phyloP scores from a whole-genome alignment of 1,140 invertebrate genomes.

The Zaprionus ghesquierei region DNA sequence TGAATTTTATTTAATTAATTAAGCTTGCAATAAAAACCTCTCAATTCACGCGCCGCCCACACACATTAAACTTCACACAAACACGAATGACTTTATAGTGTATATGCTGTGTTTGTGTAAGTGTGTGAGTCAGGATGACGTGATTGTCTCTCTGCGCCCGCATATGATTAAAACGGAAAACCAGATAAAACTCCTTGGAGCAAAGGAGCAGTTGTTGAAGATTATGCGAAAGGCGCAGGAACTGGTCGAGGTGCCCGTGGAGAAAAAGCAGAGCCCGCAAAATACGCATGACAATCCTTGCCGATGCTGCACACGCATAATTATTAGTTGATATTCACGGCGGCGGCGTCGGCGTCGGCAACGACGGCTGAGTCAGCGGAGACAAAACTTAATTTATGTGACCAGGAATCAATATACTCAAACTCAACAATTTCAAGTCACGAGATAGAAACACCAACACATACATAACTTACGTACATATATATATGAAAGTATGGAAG shows the following conservation, averaged over 20 bases:
- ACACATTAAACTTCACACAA: conserved; percentile 36
- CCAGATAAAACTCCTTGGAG: conserved; percentile 77
- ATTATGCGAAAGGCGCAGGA: conserved; percentile 41
- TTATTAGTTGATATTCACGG: conserved; percentile 70
- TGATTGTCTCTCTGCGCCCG: conserved; percentile 73
- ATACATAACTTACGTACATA: conserved; percentile 23
- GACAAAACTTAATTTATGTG: conserved; percentile 40
- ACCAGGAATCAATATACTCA: conserved; percentile 55
- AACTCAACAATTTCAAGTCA: conserved; percentile 53
- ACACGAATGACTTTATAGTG: conserved; percentile 41
- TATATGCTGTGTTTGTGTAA: conserved; percentile 13
- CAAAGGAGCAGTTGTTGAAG: conserved; percentile 66
- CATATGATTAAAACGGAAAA: conserved; percentile 81
- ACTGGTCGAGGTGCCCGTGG: not conserved
- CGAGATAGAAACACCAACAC: conserved; percentile 46
- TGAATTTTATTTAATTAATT: conserved; percentile 32
- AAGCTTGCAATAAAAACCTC: conserved; percentile 19
- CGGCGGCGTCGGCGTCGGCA: no score
- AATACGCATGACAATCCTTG: conserved; percentile 80
- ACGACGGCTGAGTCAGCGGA: not conserved
- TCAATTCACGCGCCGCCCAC: conserved; percentile 31
- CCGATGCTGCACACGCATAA: conserved; percentile 63
- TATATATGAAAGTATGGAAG: conserved; percentile 9
- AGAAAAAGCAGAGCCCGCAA: conserved; percentile 39
- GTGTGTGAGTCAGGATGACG: conserved; percentile 70